Conservation (phyloP, 1,140 invertebrate genomes). For the Chironomus striatipennis region DNA sequence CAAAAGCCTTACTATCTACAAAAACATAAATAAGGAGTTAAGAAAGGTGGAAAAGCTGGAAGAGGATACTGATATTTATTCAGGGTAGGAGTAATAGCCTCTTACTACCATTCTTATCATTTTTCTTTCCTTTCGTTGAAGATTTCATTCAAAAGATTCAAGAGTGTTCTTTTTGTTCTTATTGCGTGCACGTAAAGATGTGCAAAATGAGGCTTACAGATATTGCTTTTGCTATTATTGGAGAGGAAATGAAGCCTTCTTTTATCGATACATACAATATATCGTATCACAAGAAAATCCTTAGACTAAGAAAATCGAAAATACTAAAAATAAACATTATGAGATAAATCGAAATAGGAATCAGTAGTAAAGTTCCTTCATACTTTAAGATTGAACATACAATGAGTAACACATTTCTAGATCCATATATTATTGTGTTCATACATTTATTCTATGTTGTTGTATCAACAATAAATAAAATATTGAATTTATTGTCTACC, state of each 20-base stretch:
- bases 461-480: no score
- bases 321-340: not conserved
- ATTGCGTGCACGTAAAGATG: not conserved
- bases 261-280: slow-evolving; percentile 19
- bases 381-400: no score
- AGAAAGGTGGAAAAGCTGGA: not conserved
- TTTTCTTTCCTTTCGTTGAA: not conserved
- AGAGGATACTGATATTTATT: not conserved
- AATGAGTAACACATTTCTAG: no score
- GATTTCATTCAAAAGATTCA: not conserved
- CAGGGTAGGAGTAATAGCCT: not conserved
- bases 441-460: no score
- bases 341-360: not conserved
- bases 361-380: no score
- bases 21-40: slow-evolving; percentile 11
- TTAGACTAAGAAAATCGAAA: not conserved
- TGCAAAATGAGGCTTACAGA: not conserved
- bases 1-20: not conserved
- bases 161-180: not conserved
- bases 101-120: not conserved
- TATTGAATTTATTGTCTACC: no score
- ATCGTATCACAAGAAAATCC: not conserved
- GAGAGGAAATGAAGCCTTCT: slow-evolving; percentile 14
- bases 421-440: no score
- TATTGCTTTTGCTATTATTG: slow-evolving; percentile 18